Evolutionary conservation across 2,888 invertebrate genomes (phyloP).

Genomic region (Apotomis betuletana): DNA sequence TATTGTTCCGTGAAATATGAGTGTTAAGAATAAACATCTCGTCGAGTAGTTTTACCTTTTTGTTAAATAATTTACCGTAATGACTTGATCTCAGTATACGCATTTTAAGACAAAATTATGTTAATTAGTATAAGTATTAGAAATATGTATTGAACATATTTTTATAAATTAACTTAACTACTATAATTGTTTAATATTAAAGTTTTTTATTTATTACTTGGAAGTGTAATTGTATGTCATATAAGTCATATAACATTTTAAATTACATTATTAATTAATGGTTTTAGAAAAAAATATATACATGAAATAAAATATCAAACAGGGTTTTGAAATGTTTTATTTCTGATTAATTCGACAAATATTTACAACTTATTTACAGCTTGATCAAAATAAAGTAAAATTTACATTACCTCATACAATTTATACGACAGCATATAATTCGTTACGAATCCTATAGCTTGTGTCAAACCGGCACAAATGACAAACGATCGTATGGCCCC

Average conservation of each 20-base stretch:
- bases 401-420: not conserved
- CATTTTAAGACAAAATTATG: slow-evolving; percentile 5
- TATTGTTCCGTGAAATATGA: too few species aligned
- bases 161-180: not conserved
- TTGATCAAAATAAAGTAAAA: slow-evolving; percentile 10
- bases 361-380: not conserved
- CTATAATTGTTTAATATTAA: too few species aligned
- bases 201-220: too few species aligned
- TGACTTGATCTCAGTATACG: slow-evolving; percentile 4
- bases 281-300: not conserved
- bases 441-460: too few species aligned
- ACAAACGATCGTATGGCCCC: too few species aligned
- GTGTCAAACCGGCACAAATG: too few species aligned
- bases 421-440: too few species aligned
- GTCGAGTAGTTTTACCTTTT: not conserved
- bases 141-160: not conserved
- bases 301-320: not conserved
- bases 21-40: not conserved
- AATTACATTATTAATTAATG: not conserved
- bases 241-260: not conserved
- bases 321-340: not conserved
- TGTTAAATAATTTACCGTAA: not conserved
- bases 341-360: not conserved
- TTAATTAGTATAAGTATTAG: not conserved
- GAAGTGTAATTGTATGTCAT: not conserved